Conservation (phyloP, 2,113 vertebrate genomes). For the Plectropomus leopardus region DNA sequence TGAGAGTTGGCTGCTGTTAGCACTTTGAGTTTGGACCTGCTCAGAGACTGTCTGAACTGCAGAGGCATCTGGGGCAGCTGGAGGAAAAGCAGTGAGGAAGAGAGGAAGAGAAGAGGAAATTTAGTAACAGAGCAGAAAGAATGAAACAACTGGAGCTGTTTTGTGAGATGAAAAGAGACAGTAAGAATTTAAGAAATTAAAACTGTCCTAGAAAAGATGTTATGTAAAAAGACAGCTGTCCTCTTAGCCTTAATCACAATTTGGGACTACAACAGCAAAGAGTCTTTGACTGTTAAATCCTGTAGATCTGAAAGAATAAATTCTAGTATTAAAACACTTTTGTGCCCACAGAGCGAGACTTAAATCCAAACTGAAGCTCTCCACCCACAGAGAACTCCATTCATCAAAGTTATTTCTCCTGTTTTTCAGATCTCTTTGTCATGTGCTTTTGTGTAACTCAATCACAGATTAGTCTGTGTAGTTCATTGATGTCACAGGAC, state of each 20-base stretch:
- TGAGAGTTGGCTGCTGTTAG: constrained; percentile 78
- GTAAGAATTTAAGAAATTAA: constrained; percentile 7
- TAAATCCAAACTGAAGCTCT: background rate
- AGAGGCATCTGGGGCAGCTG: constrained; percentile 83
- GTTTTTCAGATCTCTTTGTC: background rate
- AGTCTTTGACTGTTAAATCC: background rate
- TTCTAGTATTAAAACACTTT: background rate
- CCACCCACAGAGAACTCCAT: background rate
- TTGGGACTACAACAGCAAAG: background rate
- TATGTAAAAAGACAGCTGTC: constrained; percentile 18
- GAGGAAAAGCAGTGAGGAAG: constrained; percentile 22
- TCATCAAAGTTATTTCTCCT: background rate
- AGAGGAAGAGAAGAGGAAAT: constrained; percentile 18
- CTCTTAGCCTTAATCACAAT: background rate
- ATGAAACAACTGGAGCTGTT: background rate
- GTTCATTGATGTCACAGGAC: background rate
- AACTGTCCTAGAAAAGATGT: constrained; percentile 6
- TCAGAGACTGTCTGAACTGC: constrained; percentile 87
- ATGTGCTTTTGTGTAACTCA: constrained; percentile 1
- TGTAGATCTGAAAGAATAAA: background rate
- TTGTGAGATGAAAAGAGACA: constrained; percentile 15
- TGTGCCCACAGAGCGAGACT: background rate
- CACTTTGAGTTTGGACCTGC: constrained; percentile 82
- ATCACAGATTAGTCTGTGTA: background rate
- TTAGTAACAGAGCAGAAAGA: constrained; percentile 33